Base-by-base conservation (phyloP, 2,888 invertebrate species). In the Polymixis flavicincta region DNA sequence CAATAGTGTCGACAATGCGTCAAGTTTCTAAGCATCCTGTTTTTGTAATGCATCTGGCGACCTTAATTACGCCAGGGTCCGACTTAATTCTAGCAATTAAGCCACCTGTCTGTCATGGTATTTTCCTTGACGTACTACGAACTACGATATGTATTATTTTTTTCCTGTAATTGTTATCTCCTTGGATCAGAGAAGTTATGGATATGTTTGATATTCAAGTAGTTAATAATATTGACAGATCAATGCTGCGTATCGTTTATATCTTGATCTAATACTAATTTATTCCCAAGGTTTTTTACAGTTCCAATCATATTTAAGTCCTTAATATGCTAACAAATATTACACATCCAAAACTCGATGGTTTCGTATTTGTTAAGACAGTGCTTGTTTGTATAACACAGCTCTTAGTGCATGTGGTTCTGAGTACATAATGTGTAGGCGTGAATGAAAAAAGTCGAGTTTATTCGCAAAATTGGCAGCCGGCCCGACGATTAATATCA, bases 11-110 rank as follows among this genome's bases (percentile, higher is more conserved):
- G 85, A 87, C 86, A 87, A 85, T 85, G 84, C 68, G 71, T 81
- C 81, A 82, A 87, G 82, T 91, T 89, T 84, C 87, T 87, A 87
- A 88, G 82, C 90, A 89, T 92, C 91, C 92, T 92, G 90, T 87
- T 87, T 87, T 89, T 88, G 88, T 86, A 86, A 85, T 83, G 78
- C 75, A 83, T 81, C 84, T 72, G 81, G 71, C 86, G 76, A 78
- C 87, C 85, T 87, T 88, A 88, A 88, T 88, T 79, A 80, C 80
- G 68, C 77, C 82, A 82, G 86, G 83, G 85, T 85, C 82, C 82
- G 80, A 79, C 78, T 82, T 90, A 86, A 89, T 87, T 71, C 63
- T 65, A 79, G 88, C 76, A 85, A 90, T 90, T 89, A 91, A 84
- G 80, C 74, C 85, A 87, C 87, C 85, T 87, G 77, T 80, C 82